Evolutionary conservation across 2,888 invertebrate genomes (phyloP), one percentile per base, ranked within the genome.

Genomic region (Eustalomyia histrio): DNA sequence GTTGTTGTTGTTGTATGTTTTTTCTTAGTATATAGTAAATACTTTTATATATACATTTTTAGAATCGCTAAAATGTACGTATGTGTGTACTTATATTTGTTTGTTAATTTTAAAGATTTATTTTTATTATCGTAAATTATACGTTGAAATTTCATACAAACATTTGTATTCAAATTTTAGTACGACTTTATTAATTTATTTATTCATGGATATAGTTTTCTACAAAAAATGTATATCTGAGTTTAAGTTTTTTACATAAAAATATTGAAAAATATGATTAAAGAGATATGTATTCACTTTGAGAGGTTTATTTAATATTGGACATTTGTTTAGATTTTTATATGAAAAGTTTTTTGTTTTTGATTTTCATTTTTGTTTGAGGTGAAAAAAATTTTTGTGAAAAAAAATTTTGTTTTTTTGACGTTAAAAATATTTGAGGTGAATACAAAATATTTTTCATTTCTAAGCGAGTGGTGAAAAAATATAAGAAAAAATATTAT

Each of bases 271-370:
- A n/a, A n/a, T n/a, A n/a, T 39, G 14, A 12, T 39, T 39, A 39
- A 12, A 39, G 10, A 39, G 12, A 6, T 47, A n/a, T 47, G 43
- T 47, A 47, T 47, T n/a, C n/a, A 47, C 43, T 47, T 14, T 47
- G n/a, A 14, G 43, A 47, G 43, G 43, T 1, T 47, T 47, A 39
- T 47, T 47, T 47, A 47, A 47, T n/a, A 47, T 47, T 47, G 43
- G 43, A 64, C 57, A 71, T 64, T 76, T 71, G 14, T 24, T 33
- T 61, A 61, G 24, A 58, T 74, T 47, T 76, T 58, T 17, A 52
- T 65, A 53, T 17, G 8, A 29, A 4, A 43, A 17, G 35, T 33
- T n/a, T 43, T 39, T 21, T 39, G 33, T 29, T 29, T 29, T 21
- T 21, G 21, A 3, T 21, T 21, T 2, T 52, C 33, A 29, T 33